phyloP scores from a whole-genome alignment of 1,140 invertebrate genomes.

The Helicoverpa armigera region DNA sequence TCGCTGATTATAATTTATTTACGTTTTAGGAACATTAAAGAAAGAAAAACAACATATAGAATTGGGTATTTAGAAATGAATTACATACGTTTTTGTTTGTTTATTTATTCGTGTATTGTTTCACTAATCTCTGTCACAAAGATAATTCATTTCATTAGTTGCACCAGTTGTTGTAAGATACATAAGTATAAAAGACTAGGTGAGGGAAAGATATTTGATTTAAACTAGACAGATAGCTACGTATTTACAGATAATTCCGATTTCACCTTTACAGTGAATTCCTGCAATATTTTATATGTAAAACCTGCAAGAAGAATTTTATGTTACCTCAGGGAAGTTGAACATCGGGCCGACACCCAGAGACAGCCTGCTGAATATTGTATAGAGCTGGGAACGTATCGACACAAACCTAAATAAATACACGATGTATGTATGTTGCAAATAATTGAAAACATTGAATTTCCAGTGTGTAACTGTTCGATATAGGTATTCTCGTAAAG shows the following conservation, averaged over 20 bases:
- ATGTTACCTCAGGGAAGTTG: not conserved
- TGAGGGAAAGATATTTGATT: too few species aligned
- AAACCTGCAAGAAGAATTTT: not conserved
- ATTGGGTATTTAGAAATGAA: too few species aligned
- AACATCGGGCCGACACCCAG: not conserved
- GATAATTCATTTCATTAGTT: too few species aligned
- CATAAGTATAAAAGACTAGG: too few species aligned
- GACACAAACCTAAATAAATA: not conserved
- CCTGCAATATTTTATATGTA: not conserved
- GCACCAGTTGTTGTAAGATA: too few species aligned
- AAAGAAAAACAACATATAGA: too few species aligned
- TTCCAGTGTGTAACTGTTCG: not conserved
- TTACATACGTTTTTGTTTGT: too few species aligned
- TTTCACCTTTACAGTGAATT: not conserved
- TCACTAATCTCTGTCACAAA: too few species aligned
- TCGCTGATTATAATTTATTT: too few species aligned
- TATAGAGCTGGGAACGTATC: slow-evolving; percentile 7
- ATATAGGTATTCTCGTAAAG: not conserved
- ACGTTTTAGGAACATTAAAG: too few species aligned
- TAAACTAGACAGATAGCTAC: not conserved
- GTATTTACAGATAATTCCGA: not conserved
- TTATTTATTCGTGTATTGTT: too few species aligned
- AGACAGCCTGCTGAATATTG: slow-evolving; percentile 2
- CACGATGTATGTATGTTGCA: not conserved
- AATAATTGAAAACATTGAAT: not conserved